Evolutionary conservation across 1,140 invertebrate species (phyloP).

Genomic region (Ips typographus): DNA sequence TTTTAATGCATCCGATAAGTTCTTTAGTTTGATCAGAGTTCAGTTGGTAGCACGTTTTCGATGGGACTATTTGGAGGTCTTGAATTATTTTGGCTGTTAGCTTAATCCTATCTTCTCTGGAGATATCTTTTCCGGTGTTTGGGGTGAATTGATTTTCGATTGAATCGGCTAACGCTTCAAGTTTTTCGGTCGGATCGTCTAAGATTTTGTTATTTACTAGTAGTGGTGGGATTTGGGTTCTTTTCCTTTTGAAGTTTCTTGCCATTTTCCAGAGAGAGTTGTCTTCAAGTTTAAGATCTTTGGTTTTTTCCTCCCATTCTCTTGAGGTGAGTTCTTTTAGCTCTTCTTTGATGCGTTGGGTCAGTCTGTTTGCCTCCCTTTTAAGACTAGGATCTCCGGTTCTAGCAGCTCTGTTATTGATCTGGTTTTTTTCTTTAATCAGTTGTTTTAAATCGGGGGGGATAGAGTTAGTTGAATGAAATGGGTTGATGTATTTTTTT

Average conservation of each 20-base stretch:
- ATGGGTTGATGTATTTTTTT: neutral
- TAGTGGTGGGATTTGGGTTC: neutral
- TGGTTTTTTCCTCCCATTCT: neutral
- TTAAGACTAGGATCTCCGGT: neutral
- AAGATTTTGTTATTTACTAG: neutral
- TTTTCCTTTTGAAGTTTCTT: neutral
- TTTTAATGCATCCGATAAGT: constrained; percentile 3
- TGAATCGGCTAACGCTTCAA: neutral
- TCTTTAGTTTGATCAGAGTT: constrained; percentile 10
- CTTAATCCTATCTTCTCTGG: neutral
- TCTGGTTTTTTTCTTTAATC: neutral
- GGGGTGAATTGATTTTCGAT: neutral
- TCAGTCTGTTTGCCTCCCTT: neutral
- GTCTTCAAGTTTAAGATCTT: neutral
- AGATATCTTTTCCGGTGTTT: neutral
- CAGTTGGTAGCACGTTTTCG: neutral
- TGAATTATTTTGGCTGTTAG: neutral
- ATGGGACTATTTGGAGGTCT: too few relatives aligned
- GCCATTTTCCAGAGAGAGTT: neutral
- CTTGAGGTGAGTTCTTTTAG: neutral
- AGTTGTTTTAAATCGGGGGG: neutral
- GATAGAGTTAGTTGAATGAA: neutral
- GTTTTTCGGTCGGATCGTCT: neutral
- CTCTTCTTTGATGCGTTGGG: neutral
- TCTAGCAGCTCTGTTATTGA: neutral